Conservation (phyloP, 2,113 vertebrate genomes). For the Grallaria varia region DNA sequence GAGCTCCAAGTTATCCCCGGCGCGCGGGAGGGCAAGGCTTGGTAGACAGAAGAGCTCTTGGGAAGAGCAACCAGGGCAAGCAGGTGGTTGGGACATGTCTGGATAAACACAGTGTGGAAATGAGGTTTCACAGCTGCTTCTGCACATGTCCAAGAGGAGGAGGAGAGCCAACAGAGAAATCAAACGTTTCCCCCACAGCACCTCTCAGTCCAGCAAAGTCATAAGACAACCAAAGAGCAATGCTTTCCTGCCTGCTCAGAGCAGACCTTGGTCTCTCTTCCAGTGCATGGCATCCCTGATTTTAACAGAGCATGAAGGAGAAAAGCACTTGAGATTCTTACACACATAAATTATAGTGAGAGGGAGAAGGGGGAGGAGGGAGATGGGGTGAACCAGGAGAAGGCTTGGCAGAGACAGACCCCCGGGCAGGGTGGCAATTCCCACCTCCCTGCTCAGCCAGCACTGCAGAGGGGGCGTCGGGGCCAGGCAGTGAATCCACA, state of each 20-base stretch:
- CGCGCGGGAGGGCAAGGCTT: background rate
- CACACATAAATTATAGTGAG: conserved; percentile 56
- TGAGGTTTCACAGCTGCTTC: conserved; percentile 44
- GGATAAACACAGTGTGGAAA: background rate
- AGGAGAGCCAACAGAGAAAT: background rate
- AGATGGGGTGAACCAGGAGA: background rate
- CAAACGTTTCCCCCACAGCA: background rate
- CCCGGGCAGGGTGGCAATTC: background rate
- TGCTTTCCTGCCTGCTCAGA: background rate
- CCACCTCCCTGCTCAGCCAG: background rate
- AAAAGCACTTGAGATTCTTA: conserved; percentile 57
- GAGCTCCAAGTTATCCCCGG: background rate
- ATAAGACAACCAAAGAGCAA: background rate
- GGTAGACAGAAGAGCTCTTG: background rate
- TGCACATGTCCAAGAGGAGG: background rate
- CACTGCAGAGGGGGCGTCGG: background rate
- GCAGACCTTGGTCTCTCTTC: conserved; percentile 34
- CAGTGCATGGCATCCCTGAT: conserved; percentile 52
- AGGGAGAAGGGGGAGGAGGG: background rate
- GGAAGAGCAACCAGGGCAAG: conserved; percentile 10
- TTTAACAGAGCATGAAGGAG: conserved; percentile 36
- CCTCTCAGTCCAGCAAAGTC: conserved; percentile 3
- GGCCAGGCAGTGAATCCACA: background rate
- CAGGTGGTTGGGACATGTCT: background rate
- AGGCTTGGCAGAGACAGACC: background rate